Evolutionary conservation across 2,888 invertebrate species (phyloP).

Genomic region (Drosophila vallismaia): DNA sequence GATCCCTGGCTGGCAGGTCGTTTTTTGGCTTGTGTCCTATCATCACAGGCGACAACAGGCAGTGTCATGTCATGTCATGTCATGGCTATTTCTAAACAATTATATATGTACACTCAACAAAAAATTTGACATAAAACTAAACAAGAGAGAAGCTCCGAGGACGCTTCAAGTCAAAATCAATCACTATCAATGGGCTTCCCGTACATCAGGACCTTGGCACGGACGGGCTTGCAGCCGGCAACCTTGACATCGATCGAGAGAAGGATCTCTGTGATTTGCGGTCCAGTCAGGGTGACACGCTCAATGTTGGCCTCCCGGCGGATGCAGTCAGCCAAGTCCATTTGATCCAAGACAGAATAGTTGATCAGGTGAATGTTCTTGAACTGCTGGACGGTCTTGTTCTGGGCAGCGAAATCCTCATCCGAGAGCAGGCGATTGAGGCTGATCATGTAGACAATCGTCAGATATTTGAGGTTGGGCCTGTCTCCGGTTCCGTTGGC

Average conservation of each 20-base stretch:
- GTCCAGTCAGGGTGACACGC: conserved; percentile 54
- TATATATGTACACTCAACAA: background rate
- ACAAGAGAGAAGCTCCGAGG: background rate
- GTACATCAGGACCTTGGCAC: conserved; percentile 75
- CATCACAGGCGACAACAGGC: background rate
- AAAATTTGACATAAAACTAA: background rate
- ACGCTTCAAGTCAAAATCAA: background rate
- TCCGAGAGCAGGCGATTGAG: conserved; percentile 55
- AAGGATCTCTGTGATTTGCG: conserved; percentile 67
- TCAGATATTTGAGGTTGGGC: conserved; percentile 49
- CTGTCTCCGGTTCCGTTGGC: background rate
- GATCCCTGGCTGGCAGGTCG: background rate
- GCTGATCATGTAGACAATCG: conserved; percentile 79
- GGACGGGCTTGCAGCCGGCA: conserved; percentile 81
- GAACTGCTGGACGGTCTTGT: conserved; percentile 41
- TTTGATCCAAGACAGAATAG: conserved; percentile 64
- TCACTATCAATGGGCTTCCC: conserved; percentile 72
- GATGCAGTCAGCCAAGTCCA: conserved; percentile 76
- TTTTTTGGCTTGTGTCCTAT: background rate
- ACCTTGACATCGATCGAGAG: conserved; percentile 57
- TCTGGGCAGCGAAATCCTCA: conserved; percentile 41
- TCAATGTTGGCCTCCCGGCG: conserved; percentile 60
- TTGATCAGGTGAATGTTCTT: conserved; percentile 62
- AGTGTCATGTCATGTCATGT: too few relatives aligned
- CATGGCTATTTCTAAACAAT: background rate